phyloP scores from a whole-genome alignment of 2,888 invertebrate genomes.

The Timandra comae region DNA sequence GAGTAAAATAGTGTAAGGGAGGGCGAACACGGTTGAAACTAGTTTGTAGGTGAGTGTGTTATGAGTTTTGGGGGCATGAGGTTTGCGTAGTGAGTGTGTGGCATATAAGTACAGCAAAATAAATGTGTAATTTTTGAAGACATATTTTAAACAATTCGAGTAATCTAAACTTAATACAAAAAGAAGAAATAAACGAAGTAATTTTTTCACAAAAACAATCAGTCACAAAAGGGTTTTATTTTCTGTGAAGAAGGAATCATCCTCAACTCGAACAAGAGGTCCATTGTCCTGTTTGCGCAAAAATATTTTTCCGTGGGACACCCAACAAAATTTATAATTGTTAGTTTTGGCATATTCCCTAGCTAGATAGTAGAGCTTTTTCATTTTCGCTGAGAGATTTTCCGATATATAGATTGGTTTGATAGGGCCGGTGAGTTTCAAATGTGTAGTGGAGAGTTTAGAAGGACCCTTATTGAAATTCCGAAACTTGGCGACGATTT shows the following conservation, averaged over 20 bases:
- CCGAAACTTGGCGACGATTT: background rate
- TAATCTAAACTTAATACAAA: background rate
- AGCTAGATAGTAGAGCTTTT: background rate
- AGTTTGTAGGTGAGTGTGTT: background rate
- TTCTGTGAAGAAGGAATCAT: background rate
- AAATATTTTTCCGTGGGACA: background rate
- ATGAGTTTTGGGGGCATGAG: background rate
- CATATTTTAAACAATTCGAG: background rate
- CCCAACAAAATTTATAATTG: background rate
- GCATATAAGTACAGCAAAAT: background rate
- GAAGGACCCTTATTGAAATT: background rate
- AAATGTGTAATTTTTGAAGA: background rate
- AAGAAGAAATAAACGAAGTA: background rate
- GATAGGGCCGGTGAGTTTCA: background rate
- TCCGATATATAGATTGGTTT: background rate
- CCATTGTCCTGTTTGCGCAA: background rate
- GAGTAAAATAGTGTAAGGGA: background rate
- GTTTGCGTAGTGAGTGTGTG: background rate
- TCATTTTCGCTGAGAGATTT: background rate
- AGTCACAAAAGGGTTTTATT: background rate
- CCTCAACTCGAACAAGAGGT: background rate
- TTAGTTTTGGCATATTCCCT: background rate
- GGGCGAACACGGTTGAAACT: background rate
- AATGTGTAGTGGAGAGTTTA: background rate
- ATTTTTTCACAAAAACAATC: background rate